Conservation (phyloP, 2,113 vertebrate species). For the Istiophorus platypterus region DNA sequence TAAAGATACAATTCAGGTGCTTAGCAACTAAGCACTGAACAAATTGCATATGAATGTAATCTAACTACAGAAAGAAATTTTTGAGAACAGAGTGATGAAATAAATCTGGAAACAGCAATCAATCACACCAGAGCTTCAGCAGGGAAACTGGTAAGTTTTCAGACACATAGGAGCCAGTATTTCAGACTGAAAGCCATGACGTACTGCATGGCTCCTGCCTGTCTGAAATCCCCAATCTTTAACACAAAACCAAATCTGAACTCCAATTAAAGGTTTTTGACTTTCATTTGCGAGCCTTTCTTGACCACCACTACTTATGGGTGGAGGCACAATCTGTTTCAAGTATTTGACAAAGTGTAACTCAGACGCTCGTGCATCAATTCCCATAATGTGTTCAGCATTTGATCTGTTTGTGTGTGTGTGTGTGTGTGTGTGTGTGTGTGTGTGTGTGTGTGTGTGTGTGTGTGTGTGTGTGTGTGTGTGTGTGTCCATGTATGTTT, state of each 20-base stretch:
- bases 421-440: slow-evolving; percentile 37
- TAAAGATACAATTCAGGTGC: slow-evolving; percentile 53
- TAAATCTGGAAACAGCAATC: slow-evolving; percentile 81
- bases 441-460: slow-evolving; percentile 44
- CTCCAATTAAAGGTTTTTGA: slow-evolving; percentile 81
- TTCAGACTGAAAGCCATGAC: slow-evolving; percentile 80
- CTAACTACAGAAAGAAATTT: slow-evolving; percentile 56
- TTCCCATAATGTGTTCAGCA: slow-evolving; percentile 59
- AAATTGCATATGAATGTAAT: slow-evolving; percentile 63
- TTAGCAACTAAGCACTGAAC: slow-evolving; percentile 40
- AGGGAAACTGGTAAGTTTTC: slow-evolving; percentile 80
- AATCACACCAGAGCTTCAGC: slow-evolving; percentile 77
- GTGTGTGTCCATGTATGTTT: slow-evolving; percentile 20
- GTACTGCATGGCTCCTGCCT: slow-evolving; percentile 82
- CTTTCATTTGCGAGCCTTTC: slow-evolving; percentile 73
- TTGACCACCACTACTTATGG: slow-evolving; percentile 77
- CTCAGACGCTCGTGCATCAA: slow-evolving; percentile 68
- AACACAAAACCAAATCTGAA: slow-evolving; percentile 81
- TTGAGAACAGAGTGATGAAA: slow-evolving; percentile 76
- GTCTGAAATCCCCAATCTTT: slow-evolving; percentile 85
- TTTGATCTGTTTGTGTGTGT: slow-evolving; percentile 52
- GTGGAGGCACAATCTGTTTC: slow-evolving; percentile 76
- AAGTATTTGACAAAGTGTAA: slow-evolving; percentile 78
- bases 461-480: slow-evolving; percentile 29
- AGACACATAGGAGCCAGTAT: slow-evolving; percentile 83